These are phyloP conservation scores for Larimichthys crocea DNA, from an alignment of 2,113 vertebrate species.

Conservation along the genomic window DNA sequence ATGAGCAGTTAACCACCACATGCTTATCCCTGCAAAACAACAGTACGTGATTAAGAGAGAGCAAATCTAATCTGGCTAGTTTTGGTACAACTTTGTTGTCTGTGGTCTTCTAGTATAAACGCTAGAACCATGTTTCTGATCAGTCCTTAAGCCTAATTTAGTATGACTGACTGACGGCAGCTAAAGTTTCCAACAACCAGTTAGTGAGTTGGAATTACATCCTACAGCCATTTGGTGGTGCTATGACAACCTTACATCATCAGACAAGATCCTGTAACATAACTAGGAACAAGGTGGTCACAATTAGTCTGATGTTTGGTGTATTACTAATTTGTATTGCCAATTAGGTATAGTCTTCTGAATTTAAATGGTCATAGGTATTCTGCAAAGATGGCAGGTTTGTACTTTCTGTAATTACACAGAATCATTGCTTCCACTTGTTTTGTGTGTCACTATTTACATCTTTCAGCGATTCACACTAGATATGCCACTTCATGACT, in stretches of 20 bases:
- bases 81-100: too few relatives aligned
- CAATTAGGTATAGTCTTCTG: not conserved
- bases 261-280: not conserved
- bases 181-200: not conserved
- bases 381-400: not conserved
- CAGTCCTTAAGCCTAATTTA: too few relatives aligned
- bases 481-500: too few relatives aligned
- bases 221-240: not conserved
- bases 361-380: not conserved
- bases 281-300: not conserved
- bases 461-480: not conserved
- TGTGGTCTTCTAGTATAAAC: not conserved
- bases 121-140: not conserved
- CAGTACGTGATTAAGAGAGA: too few relatives aligned
- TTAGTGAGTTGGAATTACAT: not conserved
- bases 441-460: not conserved
- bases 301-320: not conserved
- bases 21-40: slow-evolving; percentile 27
- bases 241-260: not conserved
- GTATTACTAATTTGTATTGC: not conserved
- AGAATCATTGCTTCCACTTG: not conserved
- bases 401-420: not conserved
- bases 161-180: too few relatives aligned
- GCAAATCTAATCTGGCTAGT: not conserved
- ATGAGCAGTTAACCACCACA: slow-evolving; percentile 44